Evolutionary conservation across 1,140 invertebrate species (phyloP), one percentile per base, ranked within the genome.

Genomic region (Cyphomyrmex costatus): DNA sequence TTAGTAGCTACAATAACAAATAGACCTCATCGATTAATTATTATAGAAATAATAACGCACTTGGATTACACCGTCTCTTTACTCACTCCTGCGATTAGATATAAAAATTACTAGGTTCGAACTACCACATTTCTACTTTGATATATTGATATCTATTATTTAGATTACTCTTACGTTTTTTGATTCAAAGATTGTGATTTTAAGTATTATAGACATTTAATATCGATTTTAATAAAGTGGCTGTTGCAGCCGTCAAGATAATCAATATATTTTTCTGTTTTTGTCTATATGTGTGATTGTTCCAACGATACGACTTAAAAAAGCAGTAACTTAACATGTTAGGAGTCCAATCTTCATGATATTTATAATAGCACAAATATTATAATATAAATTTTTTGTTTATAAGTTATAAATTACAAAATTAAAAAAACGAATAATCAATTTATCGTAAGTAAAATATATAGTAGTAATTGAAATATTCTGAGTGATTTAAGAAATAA

Each of bases 91-190:
- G 24, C 8, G 36, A 46, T 73, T 60, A 82, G 36, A 73, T 82
- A 82, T 73, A 83, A 83, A 73, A 60, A 30, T 73, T 71, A 83
- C 24, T 83, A 74, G 8, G 36, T 73, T 83, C 5, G 4, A 82
- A 30, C 66, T 83, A 73, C 33, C 51, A 74, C 27, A 10, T 74
- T 74, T 60, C 53, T 83, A 83, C 36, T 82, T 49, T 82, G 53
- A 73, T 73, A 73, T 73, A 73, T 60, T 16, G 36, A 60, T 73
- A 53, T 14, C 46, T 49, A 14, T 19, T 46, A 27, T 42, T 46
- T 24, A 42, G 36, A 42, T 14, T 82, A 65, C 12, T 49, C 4
- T 49, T 56, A n/a, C 19, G n/a, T 27, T 14, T 83, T 83, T 83
- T 83, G 53, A 83, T 83, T 71, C 4, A 80, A 14, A 33, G 5